Conservation (phyloP, 2,888 invertebrate genomes). For the Mamestra brassicae region DNA sequence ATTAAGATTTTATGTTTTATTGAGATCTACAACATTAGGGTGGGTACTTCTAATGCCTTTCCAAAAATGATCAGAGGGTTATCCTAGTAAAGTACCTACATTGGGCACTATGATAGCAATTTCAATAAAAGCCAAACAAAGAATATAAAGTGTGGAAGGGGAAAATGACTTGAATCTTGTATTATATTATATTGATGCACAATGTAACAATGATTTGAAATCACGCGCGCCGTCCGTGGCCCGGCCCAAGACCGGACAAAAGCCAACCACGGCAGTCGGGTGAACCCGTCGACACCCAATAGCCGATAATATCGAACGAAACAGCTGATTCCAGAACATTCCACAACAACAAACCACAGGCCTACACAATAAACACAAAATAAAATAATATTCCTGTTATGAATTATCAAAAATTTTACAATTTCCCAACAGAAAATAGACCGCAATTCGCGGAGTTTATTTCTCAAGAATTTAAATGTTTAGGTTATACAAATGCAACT, state of each 20-base stretch:
- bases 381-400: slow-evolving; percentile 13
- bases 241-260: slow-evolving; percentile 41
- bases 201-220: slow-evolving; percentile 64
- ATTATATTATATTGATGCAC: background rate
- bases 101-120: background rate
- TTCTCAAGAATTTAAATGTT: slow-evolving; percentile 20
- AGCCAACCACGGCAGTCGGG: slow-evolving; percentile 67
- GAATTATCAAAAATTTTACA: slow-evolving; percentile 31
- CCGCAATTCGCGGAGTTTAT: slow-evolving; percentile 16
- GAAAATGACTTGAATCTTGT: background rate
- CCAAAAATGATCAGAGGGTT: background rate
- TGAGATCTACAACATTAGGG: background rate
- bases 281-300: slow-evolving; percentile 60
- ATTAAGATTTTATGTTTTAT: background rate
- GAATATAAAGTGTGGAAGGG: background rate
- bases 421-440: slow-evolving; percentile 27
- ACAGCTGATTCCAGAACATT: slow-evolving; percentile 88
- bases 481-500: slow-evolving; percentile 54
- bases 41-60: background rate
- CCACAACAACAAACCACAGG: slow-evolving; percentile 65
- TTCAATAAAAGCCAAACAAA: too few relatives aligned
- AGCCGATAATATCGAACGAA: slow-evolving; percentile 67
- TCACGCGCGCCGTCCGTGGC: slow-evolving; percentile 67
- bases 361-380: slow-evolving; percentile 17
- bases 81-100: background rate